Evolutionary conservation across 2,888 invertebrate species (phyloP), one percentile per base, ranked within the genome.

Genomic region (Electrophaes corylata): DNA sequence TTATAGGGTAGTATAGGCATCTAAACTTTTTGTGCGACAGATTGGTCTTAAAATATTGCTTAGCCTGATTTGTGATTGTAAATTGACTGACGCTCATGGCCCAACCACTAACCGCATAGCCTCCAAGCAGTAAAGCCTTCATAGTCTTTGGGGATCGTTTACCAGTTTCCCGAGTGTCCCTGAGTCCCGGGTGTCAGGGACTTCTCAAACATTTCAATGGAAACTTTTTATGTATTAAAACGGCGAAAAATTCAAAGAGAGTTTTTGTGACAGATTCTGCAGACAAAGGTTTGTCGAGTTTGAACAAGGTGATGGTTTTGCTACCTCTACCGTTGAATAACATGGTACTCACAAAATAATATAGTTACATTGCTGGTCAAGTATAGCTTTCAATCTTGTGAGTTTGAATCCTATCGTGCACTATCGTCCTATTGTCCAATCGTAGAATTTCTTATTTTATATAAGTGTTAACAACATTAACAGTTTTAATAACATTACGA

Each of bases 121-220:
- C 57, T 40, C 3, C 51, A 57, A 67, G 68, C 64, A 64, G 48
- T 57, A 58, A 58, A 60, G 58, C 58, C 53, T 33, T 49, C 44
- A 49, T 63, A 58, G 58, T 61, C 64, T 59, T 57, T 35, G 19
- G 61, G 58, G 64, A 58, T 40, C 64, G 45, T 56, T 61, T 58
- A 57, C 57, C 43, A 50, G 33, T 55, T 40, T 40, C 37, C 33
- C 10, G n/a, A 26, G 48, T 4, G 35, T 41, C 26, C 41, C 19
- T 16, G 31, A 31, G 19, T 10, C 47, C 35, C 35, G 26, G 20
- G 26, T 43, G 55, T 49, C 35, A 19, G 41, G 14, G 20, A 37
- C 26, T 33, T 44, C 19, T 40, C 44, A 26, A 37, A 43, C 18
- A 41, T 35, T 43, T 43, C 46, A 40, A 46, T 43, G 45, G 20